Evolutionary conservation across 2,797 vertebrate species (phyloP).

Genomic region (Ibycter americanus): DNA sequence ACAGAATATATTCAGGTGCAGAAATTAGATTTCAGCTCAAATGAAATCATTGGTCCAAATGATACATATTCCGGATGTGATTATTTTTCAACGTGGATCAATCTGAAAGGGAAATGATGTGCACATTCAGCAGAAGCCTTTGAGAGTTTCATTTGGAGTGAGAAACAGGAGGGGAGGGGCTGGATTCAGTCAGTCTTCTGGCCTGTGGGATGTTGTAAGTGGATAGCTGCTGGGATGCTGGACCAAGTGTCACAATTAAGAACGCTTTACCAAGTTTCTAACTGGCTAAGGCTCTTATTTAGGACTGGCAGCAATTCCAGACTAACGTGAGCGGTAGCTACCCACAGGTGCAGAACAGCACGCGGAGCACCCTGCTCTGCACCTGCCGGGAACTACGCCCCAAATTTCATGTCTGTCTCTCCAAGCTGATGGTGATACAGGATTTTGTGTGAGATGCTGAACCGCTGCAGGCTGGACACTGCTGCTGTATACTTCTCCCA

Average conservation of each 20-base stretch:
- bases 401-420: not conserved
- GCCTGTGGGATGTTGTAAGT: not conserved
- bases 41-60: not conserved
- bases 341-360: rapidly evolving
- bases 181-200: not conserved
- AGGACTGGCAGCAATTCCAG: not conserved
- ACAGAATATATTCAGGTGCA: not conserved
- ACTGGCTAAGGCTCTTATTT: not conserved
- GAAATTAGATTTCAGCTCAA: not conserved
- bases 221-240: not conserved
- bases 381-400: not conserved
- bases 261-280: not conserved
- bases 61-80: not conserved
- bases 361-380: rapidly evolving
- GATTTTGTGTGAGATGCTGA: not conserved
- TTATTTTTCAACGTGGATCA: not conserved
- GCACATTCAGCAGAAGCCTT: not conserved
- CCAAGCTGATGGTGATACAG: not conserved
- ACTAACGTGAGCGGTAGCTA: not conserved
- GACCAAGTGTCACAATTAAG: rapidly evolving
- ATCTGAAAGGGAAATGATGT: not conserved
- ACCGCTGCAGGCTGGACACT: not conserved
- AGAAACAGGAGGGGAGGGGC: not conserved
- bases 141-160: not conserved
- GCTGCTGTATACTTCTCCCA: not conserved